These are phyloP conservation scores for Montipora capitata DNA, from an alignment of 92 coral and sea anemone genomes.

Conservation along the genomic window DNA sequence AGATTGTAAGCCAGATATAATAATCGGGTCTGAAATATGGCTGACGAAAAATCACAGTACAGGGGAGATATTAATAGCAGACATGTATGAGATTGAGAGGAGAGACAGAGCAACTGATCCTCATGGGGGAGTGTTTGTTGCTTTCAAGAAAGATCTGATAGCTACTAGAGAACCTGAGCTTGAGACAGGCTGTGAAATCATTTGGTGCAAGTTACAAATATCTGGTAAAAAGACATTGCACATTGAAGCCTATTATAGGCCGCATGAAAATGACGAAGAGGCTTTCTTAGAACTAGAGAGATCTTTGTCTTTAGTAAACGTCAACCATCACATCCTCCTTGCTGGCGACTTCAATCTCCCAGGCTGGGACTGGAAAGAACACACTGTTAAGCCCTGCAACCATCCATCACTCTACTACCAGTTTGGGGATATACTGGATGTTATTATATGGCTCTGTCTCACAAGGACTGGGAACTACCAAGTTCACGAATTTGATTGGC, in stretches of 20 bases:
- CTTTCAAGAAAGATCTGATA: constrained; percentile 54
- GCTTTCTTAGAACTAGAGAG: constrained; percentile 61
- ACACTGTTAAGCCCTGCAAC: constrained; percentile 61
- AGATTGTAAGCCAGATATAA: constrained; percentile 54
- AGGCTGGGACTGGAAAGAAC: constrained; percentile 78
- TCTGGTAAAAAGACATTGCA: constrained; percentile 72
- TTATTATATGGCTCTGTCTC: no score
- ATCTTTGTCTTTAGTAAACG: constrained; percentile 62
- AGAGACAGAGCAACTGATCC: constrained; percentile 66
- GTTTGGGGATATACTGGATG: constrained; percentile 79
- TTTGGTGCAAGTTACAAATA: constrained; percentile 68
- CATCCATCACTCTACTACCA: constrained; percentile 60
- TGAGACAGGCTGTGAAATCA: constrained; percentile 71
- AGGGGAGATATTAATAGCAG: constrained; percentile 47
- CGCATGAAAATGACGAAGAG: constrained; percentile 66
- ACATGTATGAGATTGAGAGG: constrained; percentile 61
- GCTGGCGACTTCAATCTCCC: constrained; percentile 80
- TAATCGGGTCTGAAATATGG: constrained; percentile 14
- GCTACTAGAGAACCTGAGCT: constrained; percentile 53
- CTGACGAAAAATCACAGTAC: constrained; percentile 53
- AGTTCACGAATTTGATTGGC: no score
- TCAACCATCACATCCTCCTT: constrained; percentile 58
- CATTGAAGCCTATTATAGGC: constrained; percentile 75
- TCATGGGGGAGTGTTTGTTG: constrained; percentile 71
- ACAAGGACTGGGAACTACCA: no score